A percentile compares a stretch with the other conserved stretches of the same genome.
phyloP scores from a whole-genome alignment of 1,140 invertebrate genomes.

The Zaprionus africanus region DNA sequence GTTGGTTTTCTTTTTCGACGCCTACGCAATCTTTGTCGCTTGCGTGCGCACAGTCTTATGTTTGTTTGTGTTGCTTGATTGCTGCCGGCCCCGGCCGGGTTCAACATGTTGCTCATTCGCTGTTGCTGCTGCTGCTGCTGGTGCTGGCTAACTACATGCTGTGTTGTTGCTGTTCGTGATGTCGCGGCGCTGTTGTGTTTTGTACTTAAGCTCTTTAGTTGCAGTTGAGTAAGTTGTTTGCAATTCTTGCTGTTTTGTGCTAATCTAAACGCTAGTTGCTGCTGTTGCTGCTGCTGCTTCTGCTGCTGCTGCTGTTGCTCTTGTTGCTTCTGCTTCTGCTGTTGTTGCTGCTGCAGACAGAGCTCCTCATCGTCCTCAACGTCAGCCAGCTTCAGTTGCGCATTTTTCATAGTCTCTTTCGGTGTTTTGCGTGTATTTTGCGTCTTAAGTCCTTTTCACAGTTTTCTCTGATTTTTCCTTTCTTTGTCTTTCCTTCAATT shows the following conservation, averaged over 20 bases:
- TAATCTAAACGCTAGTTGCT: constrained; percentile 48
- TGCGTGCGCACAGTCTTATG: constrained; percentile 82
- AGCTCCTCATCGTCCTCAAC: constrained; percentile 74
- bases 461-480: constrained; percentile 22
- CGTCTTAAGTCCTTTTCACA: constrained; percentile 44
- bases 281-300: constrained; percentile 18
- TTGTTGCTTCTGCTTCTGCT: constrained; percentile 34
- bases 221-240: constrained; percentile 61
- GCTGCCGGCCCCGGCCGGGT: constrained; percentile 29
- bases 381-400: constrained; percentile 80
- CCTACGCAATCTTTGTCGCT: constrained; percentile 77
- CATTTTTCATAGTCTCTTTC: constrained; percentile 82
- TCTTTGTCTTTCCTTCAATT: background rate
- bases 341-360: constrained; percentile 63
- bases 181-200: constrained; percentile 57
- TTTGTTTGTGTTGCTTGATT: constrained; percentile 67
- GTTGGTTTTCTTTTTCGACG: constrained; percentile 79
- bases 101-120: constrained; percentile 50
- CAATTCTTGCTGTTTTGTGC: constrained; percentile 37
- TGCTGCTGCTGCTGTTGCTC: constrained; percentile 32
- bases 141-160: constrained; percentile 49
- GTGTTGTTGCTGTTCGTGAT: constrained; percentile 45
- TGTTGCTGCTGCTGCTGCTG: constrained; percentile 43
- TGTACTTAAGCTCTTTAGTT: constrained; percentile 80
- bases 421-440: constrained; percentile 73